Conservation (phyloP, 1,140 invertebrate species). For the Bilobella aurantiaca region DNA sequence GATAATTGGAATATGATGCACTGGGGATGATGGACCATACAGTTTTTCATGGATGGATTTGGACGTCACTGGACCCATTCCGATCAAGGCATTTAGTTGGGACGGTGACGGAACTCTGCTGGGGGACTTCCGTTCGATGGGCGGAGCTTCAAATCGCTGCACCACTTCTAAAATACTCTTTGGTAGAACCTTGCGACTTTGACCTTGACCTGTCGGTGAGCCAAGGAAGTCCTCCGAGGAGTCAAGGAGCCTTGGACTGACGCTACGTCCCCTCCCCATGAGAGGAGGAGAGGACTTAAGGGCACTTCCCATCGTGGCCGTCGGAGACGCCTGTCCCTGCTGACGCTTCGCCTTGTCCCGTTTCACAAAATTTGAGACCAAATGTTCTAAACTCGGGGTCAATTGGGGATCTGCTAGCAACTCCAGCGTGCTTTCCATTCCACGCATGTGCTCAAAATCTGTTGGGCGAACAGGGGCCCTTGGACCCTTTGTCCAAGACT, state of each 20-base stretch:
- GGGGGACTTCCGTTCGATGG: neutral
- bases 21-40: neutral
- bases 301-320: constrained; percentile 6
- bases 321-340: neutral
- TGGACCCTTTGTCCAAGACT: constrained; percentile 31
- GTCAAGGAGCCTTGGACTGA: neutral
- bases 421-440: constrained; percentile 34
- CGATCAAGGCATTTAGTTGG: neutral
- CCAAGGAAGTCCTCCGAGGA: neutral
- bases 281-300: neutral
- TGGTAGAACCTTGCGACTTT: constrained; percentile 27
- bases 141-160: constrained; percentile 29
- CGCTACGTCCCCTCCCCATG: neutral
- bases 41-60: neutral
- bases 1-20: neutral
- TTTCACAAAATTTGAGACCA: constrained; percentile 32
- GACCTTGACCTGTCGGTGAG: neutral
- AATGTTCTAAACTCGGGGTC: constrained; percentile 28
- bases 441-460: constrained; percentile 1
- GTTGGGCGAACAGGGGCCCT: neutral
- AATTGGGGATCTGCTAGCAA: constrained; percentile 27
- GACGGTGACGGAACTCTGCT: neutral
- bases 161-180: constrained; percentile 34
- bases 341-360: constrained; percentile 28
- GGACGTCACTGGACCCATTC: neutral